Evolutionary conservation across 2,888 invertebrate species (phyloP).

Genomic region (Athalia circularis): DNA sequence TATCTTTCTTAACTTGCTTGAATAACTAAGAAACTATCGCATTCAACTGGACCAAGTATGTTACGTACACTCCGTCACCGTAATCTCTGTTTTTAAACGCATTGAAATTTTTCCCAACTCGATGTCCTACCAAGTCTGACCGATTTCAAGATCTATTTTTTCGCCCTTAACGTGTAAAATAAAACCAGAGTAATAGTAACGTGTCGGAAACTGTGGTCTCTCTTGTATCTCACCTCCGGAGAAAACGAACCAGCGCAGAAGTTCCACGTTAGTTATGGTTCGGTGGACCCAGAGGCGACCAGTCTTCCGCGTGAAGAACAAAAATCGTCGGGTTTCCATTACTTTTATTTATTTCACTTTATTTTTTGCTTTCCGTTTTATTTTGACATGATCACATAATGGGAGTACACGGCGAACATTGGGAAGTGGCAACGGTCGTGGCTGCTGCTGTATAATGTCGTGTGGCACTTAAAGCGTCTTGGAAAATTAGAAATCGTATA

Average conservation of each 20-base stretch:
- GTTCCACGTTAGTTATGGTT: constrained; percentile 5
- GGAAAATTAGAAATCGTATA: constrained; percentile 51
- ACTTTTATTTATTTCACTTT: constrained; percentile 19
- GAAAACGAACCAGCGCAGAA: constrained; percentile 1
- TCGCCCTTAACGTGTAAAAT: neutral
- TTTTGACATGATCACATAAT: constrained; percentile 5
- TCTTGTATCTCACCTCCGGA: neutral
- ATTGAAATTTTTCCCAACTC: too few species aligned
- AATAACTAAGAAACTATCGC: neutral
- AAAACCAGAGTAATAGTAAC: neutral
- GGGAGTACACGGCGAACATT: constrained; percentile 7
- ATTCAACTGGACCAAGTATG: neutral
- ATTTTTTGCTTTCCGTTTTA: neutral
- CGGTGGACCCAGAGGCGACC: constrained; percentile 14
- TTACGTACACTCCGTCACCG: neutral
- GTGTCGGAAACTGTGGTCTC: neutral
- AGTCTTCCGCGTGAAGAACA: constrained; percentile 30
- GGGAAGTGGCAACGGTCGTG: neutral
- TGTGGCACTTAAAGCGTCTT: constrained; percentile 29
- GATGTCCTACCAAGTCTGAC: too few species aligned
- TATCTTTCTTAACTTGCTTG: constrained; percentile 49
- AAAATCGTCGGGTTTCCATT: constrained; percentile 8
- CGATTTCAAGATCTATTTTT: too few species aligned
- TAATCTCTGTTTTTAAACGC: neutral
- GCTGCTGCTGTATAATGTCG: constrained; percentile 2